A percentile compares a stretch with the other conserved stretches of the same genome.
Conservation (phyloP, 2,113 vertebrate species). For the Malurus melanocephalus region DNA sequence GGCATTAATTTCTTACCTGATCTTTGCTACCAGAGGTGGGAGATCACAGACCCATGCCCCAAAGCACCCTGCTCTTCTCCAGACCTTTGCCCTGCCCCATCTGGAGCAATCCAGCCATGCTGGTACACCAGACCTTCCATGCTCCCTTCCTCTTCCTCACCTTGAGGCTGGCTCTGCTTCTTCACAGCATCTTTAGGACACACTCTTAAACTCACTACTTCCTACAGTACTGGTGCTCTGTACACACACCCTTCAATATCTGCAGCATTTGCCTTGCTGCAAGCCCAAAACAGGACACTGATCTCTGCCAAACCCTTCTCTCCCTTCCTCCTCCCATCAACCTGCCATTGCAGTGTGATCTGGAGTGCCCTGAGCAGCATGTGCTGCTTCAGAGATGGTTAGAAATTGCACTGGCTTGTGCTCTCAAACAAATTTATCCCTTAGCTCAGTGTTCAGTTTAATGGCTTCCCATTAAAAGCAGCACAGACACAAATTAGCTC, state of each 20-base stretch:
- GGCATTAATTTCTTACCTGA: neutral
- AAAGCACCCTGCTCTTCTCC: neutral
- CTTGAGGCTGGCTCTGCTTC: neutral
- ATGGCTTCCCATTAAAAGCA: constrained; percentile 19
- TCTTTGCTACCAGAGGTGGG: neutral
- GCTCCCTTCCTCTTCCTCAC: neutral
- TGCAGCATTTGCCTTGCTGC: neutral
- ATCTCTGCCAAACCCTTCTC: neutral
- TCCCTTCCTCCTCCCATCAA: neutral
- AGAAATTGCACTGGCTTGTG: neutral
- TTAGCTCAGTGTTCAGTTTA: neutral
- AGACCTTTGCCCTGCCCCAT: neutral
- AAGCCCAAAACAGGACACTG: neutral
- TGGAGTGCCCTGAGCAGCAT: neutral
- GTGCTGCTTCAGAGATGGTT: neutral
- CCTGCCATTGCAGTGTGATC: neutral
- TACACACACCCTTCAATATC: neutral
- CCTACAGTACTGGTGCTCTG: neutral
- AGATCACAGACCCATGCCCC: neutral
- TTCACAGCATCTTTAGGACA: neutral
- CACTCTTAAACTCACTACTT: neutral
- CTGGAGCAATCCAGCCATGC: neutral
- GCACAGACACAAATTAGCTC: neutral
- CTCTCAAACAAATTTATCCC: constrained; percentile 2
- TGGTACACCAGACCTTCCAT: neutral